phyloP scores from a whole-genome alignment of 2,888 invertebrate species.

The Acronicta alni region DNA sequence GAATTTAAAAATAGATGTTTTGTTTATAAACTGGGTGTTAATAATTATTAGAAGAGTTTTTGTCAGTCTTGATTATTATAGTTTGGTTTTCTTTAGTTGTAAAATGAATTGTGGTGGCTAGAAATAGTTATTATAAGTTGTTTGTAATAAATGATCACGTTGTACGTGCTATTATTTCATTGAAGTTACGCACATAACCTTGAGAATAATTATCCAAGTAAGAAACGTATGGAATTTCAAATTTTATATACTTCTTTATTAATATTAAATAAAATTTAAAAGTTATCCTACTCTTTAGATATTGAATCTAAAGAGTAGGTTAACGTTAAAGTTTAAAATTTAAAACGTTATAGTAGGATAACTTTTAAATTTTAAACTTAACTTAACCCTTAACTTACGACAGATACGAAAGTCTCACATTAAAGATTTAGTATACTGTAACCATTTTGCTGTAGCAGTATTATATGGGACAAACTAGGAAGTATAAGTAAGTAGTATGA shows the following conservation, averaged over 20 bases:
- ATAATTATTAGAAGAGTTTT: not conserved
- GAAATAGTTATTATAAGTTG: conserved; percentile 6
- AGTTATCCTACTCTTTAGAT: no score
- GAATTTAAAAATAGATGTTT: conserved; percentile 10
- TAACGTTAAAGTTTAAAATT: no score
- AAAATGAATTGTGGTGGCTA: conserved; percentile 4
- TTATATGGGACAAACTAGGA: no score
- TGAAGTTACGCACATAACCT: not conserved
- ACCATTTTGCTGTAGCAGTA: no score
- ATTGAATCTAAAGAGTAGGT: no score
- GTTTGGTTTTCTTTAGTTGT: not conserved
- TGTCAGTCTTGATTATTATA: not conserved
- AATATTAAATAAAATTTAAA: no score
- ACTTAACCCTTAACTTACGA: no score
- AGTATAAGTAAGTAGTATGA: no score
- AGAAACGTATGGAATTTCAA: conserved; percentile 5
- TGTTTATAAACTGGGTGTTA: conserved; percentile 1
- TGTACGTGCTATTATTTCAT: conserved; percentile 2
- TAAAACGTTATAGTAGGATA: no score
- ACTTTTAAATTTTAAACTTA: no score
- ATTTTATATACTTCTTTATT: not conserved
- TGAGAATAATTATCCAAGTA: not conserved
- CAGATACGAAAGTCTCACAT: no score
- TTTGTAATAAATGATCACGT: conserved; percentile 6
- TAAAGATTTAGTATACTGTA: no score